Base-by-base conservation (phyloP, 2,113 vertebrate species). In the Tenrec ecaudatus region DNA sequence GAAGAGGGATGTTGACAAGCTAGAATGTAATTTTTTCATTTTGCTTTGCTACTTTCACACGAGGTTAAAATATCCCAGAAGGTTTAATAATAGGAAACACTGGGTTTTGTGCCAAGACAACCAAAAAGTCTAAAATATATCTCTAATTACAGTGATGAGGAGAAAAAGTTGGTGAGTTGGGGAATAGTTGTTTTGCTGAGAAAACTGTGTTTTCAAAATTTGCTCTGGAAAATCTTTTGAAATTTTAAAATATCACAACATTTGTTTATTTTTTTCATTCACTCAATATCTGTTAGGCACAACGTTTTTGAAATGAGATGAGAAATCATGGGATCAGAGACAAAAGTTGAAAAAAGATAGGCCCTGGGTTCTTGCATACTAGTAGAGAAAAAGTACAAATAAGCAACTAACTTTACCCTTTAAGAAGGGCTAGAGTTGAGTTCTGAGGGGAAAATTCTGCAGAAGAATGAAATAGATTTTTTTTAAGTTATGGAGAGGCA, bases 81-180 rank as follows among this genome's bases (percentile, higher is more conserved):
- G 53, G 43, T 78, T 93, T 86, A 92, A 91, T 73, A 77, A 95
- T 77, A 78, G 27, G 79, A 94, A 95, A n/a, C 84, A 53, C 19
- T 81, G 23, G 11, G 3, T 77, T 83, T 90, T 86, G 40, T 83
- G 47, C 23, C 29, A 66, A 77, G 88, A 68, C 31, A 73, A 66
- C 16, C n/a, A 68, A 47, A 62, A 78, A 83, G 40, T 80, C 53
- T 82, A 66, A 89, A 93, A 91, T 64, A 6, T 17, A 66, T 47
- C 60, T 90, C 23, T 86, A 60, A 64, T 78, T 64, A 58, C 80
- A 60, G 31, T 83, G 73, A 81, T n/a, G 73, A 23, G 53, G 25
- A 73, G 86, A 68, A 82, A 83, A 79, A 85, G 17, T 86, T 78
- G 62, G 23, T 88, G 68, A 95, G 7, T 64, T 84, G 71, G 40